Evolutionary conservation across 92 coral and sea anemone species (phyloP), one percentile per base, ranked within the genome.

Genomic region (Epizoanthus fatuus): DNA sequence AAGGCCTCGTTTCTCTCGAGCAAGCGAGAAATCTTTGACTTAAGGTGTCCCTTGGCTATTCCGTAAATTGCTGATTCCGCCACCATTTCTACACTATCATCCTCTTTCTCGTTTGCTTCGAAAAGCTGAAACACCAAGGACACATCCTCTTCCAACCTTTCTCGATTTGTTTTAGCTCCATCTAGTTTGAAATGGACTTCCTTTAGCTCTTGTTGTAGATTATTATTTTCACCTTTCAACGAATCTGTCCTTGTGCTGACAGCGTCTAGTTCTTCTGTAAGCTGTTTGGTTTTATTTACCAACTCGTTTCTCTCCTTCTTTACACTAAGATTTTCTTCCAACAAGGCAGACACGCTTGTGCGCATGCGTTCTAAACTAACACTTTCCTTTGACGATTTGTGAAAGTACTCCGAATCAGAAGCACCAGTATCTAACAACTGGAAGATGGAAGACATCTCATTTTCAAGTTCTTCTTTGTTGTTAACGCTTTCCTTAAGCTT

Each of bases 391-490:
- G 70, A 35, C 6, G 25, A 39, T 17, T 39, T 40, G 2, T 20
- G 5, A 40, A 16, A 10, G 32, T 22, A 39, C 40, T 11, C 42
- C 5, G 58, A 77, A 38, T 62, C 15, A 10, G 44, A 17, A 37
- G 29, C 13, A 4, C 19, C 12, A 5, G 12, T 10, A 17, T 77
- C 70, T 60, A 77, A 84, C 22, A 90, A 88, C 64, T 93, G 94
- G 62, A 93, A 95, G 1, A 95, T 92, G 0, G 98, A 90, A 12
- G 90, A 87, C 16, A 95, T 73, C 66, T 88, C 98, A 70, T 78
- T 85, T 60, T 93, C 98, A 20, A 95, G 87, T 74, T 57, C 54
- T 38, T 86, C 84, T 32, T 93, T 95, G 62, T 91, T 81, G n/a
- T 58, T 85, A 12, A 60, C 40, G 39, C 45, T 77, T 62, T 59